Evolutionary conservation across 2,113 vertebrate genomes (phyloP).

Genomic region (Ammodytes dubius): DNA sequence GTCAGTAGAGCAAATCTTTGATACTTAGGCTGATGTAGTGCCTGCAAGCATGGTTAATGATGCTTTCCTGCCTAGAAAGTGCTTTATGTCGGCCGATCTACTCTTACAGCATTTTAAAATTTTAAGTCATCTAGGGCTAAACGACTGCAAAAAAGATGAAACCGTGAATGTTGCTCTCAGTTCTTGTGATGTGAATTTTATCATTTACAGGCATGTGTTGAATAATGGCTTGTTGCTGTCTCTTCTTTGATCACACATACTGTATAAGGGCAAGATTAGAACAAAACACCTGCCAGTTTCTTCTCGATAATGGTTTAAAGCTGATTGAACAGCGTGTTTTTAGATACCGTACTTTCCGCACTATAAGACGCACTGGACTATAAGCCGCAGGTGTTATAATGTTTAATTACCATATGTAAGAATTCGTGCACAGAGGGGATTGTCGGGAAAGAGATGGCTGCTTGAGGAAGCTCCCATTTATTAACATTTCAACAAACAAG

Average conservation of each 20-base stretch:
- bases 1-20: slow-evolving; percentile 29
- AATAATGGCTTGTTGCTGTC: slow-evolving; percentile 40
- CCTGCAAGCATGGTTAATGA: slow-evolving; percentile 50
- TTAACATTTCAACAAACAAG: no score
- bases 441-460: no score
- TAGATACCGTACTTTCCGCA: no score
- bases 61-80: slow-evolving; percentile 41
- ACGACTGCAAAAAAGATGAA: slow-evolving; percentile 55
- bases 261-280: slow-evolving; percentile 24
- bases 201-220: slow-evolving; percentile 58
- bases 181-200: slow-evolving; percentile 54
- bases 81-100: slow-evolving; percentile 42
- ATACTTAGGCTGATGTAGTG: slow-evolving; percentile 49
- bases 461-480: no score
- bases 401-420: no score
- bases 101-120: slow-evolving; percentile 55
- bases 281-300: slow-evolving; percentile 34
- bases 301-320: slow-evolving; percentile 14
- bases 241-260: slow-evolving; percentile 19
- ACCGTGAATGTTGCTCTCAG: slow-evolving; percentile 58
- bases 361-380: no score
- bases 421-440: no score
- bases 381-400: no score
- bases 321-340: slow-evolving; percentile 47
- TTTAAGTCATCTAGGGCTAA: slow-evolving; percentile 57